Evolutionary conservation across 2,888 invertebrate genomes (phyloP).

Genomic region (Polyommatus icarus): DNA sequence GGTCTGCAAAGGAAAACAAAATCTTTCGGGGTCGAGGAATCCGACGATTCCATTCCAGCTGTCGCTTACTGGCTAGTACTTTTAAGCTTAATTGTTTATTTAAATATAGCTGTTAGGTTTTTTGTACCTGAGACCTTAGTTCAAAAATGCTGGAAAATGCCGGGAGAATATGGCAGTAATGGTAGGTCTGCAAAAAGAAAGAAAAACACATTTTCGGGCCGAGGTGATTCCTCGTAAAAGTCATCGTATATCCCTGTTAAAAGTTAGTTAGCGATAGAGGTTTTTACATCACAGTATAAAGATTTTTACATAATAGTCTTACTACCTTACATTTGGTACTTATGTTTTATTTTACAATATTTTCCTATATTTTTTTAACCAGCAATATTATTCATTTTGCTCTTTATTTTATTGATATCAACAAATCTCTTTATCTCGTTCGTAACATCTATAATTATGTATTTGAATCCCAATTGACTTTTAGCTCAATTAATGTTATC

Average conservation of each 20-base stretch:
- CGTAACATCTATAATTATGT: neutral
- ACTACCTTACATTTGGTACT: neutral
- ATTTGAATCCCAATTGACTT: neutral
- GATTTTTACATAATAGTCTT: neutral
- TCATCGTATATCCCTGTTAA: neutral
- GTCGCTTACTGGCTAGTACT: neutral
- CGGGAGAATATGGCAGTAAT: neutral
- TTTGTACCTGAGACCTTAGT: constrained; percentile 5
- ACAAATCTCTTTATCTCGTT: neutral
- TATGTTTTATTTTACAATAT: neutral
- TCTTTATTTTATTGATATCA: neutral
- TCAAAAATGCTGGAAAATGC: neutral
- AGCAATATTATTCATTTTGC: neutral
- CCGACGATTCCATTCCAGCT: neutral
- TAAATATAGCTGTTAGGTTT: neutral
- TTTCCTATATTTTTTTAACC: neutral
- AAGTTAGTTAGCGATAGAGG: neutral
- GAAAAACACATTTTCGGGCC: constrained; percentile 9
- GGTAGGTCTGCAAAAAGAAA: neutral
- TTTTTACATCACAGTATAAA: neutral
- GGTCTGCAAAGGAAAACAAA: neutral
- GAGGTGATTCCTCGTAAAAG: neutral
- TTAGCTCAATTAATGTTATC: neutral
- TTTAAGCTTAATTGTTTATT: neutral
- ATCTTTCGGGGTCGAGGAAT: neutral